Evolutionary conservation across 2,888 invertebrate species (phyloP).

Genomic region (Tipula unca): DNA sequence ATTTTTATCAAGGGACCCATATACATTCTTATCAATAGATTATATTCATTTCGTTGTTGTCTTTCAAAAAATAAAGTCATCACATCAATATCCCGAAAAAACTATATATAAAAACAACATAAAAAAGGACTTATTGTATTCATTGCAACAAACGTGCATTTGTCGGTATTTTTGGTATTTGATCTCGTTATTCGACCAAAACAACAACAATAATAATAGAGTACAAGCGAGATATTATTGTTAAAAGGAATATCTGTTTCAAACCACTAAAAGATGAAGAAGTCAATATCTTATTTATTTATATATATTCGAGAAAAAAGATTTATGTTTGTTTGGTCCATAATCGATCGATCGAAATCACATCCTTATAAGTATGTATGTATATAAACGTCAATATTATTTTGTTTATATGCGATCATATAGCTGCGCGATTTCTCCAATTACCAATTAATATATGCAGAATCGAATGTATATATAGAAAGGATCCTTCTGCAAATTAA

Average conservation of each 20-base stretch:
- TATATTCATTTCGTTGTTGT: background rate
- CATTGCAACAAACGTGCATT: background rate
- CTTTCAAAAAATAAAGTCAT: background rate
- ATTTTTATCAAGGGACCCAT: background rate
- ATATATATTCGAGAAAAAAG: background rate
- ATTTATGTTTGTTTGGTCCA: background rate
- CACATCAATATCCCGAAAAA: background rate
- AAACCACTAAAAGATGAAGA: slow-evolving; percentile 3
- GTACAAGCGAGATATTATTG: background rate
- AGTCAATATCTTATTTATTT: background rate
- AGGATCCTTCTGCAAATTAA: background rate
- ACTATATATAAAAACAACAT: background rate
- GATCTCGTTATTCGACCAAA: background rate
- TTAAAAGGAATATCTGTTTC: background rate
- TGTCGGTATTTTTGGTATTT: background rate
- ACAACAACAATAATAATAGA: background rate
- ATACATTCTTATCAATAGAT: background rate
- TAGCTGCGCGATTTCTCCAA: background rate
- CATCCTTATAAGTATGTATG: background rate
- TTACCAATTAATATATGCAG: background rate
- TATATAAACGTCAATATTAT: too few species aligned
- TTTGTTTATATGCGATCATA: too few species aligned
- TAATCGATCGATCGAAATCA: background rate
- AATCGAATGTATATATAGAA: background rate
- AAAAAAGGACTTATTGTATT: background rate